Conservation (phyloP, 1,140 invertebrate species). For the Drosophila orosa region DNA sequence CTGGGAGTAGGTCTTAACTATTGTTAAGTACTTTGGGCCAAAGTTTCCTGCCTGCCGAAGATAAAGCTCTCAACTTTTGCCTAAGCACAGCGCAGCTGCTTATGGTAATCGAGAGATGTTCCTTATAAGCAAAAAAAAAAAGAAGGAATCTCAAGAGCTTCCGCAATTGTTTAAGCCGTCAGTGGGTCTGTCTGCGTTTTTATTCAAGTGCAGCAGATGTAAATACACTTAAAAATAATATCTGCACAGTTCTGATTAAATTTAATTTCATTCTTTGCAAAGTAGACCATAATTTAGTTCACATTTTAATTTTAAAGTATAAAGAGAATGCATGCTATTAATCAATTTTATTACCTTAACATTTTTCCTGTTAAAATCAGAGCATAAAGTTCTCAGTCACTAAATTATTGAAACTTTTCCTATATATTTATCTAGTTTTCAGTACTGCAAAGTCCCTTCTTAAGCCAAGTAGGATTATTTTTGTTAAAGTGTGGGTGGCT, state of each 20-base stretch:
- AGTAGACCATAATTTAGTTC: not conserved
- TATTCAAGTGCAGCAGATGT: constrained; percentile 17
- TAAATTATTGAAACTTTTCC: too few relatives aligned
- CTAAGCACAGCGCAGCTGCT: constrained; percentile 35
- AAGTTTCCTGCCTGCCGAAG: constrained; percentile 59
- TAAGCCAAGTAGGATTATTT: not conserved
- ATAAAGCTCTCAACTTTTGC: constrained; percentile 65
- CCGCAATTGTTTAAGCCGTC: constrained; percentile 47
- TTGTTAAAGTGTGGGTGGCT: constrained; percentile 34
- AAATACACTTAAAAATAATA: not conserved
- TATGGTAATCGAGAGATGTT: constrained; percentile 32
- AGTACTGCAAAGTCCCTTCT: not conserved
- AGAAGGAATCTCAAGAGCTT: constrained; percentile 6
- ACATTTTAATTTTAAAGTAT: not conserved
- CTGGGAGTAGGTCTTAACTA: constrained; percentile 54
- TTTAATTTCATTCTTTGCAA: not conserved
- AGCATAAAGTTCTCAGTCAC: too few relatives aligned
- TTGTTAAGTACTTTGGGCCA: constrained; percentile 63
- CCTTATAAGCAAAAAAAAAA: not conserved
- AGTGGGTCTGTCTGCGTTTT: constrained; percentile 16
- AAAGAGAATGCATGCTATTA: not conserved
- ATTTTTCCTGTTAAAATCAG: too few relatives aligned
- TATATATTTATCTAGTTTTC: not conserved
- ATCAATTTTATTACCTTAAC: too few relatives aligned
- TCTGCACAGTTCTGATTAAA: not conserved